Percentiles rank a stretch among this genome's conserved stretches.
phyloP scores from a whole-genome alignment of 2,797 vertebrate genomes.

The Pseudomugil gertrudae region DNA sequence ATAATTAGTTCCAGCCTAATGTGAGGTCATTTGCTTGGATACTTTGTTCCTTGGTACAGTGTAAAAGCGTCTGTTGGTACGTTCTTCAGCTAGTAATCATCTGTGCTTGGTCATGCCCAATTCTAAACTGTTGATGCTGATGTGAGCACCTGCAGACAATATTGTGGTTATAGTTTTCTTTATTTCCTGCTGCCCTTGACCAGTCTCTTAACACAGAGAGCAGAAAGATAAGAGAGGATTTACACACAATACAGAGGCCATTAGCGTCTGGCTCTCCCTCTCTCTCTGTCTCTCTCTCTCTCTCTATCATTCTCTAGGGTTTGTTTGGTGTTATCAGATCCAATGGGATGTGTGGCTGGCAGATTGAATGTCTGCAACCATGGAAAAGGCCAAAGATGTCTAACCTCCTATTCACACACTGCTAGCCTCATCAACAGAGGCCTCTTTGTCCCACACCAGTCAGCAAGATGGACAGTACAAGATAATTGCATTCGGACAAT shows the following conservation, averaged over 20 bases:
- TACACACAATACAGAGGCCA: constrained; percentile 81
- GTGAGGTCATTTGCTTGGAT: constrained; percentile 51
- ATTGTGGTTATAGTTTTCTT: constrained; percentile 58
- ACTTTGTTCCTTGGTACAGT: constrained; percentile 15
- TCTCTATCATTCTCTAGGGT: constrained; percentile 61
- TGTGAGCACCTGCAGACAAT: constrained; percentile 48
- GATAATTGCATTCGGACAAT: constrained; percentile 81
- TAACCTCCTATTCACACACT: constrained; percentile 79
- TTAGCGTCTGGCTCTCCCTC: constrained; percentile 71
- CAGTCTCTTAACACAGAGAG: constrained; percentile 77
- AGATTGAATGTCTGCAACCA: constrained; percentile 79
- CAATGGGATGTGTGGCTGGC: constrained; percentile 77
- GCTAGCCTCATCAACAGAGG: constrained; percentile 77
- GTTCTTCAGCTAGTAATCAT: constrained; percentile 6
- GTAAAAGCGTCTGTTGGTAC: constrained; percentile 14
- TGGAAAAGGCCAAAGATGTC: constrained; percentile 79
- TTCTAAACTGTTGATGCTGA: constrained; percentile 50
- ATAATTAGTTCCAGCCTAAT: constrained; percentile 64
- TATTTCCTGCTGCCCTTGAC: constrained; percentile 75
- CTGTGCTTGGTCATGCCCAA: constrained; percentile 6
- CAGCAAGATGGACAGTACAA: constrained; percentile 78
- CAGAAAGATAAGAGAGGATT: constrained; percentile 79
- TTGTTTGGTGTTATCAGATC: constrained; percentile 82
- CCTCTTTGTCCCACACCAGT: constrained; percentile 74
- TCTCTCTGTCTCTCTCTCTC: constrained; percentile 21